Evolutionary conservation across 1,140 invertebrate genomes (phyloP).

Genomic region (Hyphantria cunea): DNA sequence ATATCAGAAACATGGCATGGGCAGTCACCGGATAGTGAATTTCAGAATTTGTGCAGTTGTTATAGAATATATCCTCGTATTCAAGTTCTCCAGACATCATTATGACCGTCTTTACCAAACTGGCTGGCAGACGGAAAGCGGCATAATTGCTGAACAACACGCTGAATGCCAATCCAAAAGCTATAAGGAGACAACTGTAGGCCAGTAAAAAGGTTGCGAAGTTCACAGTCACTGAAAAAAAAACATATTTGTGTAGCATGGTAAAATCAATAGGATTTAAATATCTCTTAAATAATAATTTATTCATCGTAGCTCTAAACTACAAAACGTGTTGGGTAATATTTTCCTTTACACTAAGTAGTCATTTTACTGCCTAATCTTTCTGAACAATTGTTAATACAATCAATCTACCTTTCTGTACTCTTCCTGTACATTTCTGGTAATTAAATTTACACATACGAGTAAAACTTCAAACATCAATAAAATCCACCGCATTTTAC

Average conservation of each 20-base stretch:
- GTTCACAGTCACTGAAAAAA: constrained; percentile 86
- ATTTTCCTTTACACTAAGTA: too few relatives aligned
- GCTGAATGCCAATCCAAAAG: constrained; percentile 89
- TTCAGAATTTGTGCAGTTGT: constrained; percentile 74
- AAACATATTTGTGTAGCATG: constrained; percentile 12
- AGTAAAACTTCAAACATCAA: too few relatives aligned
- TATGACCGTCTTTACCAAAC: constrained; percentile 90
- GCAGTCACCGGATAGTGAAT: constrained; percentile 86
- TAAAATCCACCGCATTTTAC: too few relatives aligned
- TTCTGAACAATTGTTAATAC: too few relatives aligned
- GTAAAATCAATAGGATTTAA: too few relatives aligned
- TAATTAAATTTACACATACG: too few relatives aligned
- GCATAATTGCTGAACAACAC: constrained; percentile 90
- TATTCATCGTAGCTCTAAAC: too few relatives aligned
- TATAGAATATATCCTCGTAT: constrained; percentile 92
- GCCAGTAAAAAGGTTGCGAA: constrained; percentile 92
- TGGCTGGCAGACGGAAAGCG: constrained; percentile 85
- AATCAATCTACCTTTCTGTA: too few relatives aligned
- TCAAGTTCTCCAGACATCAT: constrained; percentile 95
- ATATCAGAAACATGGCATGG: constrained; percentile 89
- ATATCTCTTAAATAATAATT: too few relatives aligned
- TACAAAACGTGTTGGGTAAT: too few relatives aligned
- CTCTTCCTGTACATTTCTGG: too few relatives aligned
- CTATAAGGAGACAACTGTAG: constrained; percentile 90
- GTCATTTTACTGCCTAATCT: too few relatives aligned